Conservation (phyloP, 2,888 invertebrate genomes). For the Cheilosia urbana region DNA sequence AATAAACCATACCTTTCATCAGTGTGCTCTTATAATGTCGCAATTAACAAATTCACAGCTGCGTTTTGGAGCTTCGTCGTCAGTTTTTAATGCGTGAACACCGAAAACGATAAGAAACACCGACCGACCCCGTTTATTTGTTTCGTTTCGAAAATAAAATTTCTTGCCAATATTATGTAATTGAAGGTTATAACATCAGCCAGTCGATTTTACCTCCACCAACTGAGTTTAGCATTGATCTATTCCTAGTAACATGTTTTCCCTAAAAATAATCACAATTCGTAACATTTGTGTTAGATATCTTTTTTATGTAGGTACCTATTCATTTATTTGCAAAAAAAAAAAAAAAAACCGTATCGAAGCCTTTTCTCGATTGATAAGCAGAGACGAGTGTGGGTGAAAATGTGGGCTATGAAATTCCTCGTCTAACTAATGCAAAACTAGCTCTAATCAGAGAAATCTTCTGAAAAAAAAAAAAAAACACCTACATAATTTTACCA, state of each 20-base stretch:
- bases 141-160: not conserved
- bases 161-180: constrained; percentile 40
- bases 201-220: not conserved
- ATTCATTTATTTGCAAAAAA: not conserved
- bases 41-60: too few species aligned
- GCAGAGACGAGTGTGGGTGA: not conserved
- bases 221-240: not conserved
- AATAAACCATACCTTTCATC: too few species aligned
- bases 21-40: too few species aligned
- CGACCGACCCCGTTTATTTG: too few species aligned
- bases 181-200: constrained; percentile 22
- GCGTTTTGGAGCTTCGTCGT: too few species aligned
- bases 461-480: constrained; percentile 9
- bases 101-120: too few species aligned
- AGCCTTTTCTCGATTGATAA: not conserved
- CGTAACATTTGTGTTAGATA: not conserved
- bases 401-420: constrained; percentile 9
- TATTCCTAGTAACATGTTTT: not conserved
- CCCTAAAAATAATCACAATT: not conserved
- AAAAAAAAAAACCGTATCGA: not conserved
- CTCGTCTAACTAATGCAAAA: constrained; percentile 17
- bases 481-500: not conserved
- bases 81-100: too few species aligned
- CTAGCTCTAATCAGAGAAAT: constrained; percentile 12
- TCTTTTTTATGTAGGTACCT: too few species aligned